phyloP scores from a whole-genome alignment of 1,140 invertebrate species.

The Panulirus ornatus region DNA sequence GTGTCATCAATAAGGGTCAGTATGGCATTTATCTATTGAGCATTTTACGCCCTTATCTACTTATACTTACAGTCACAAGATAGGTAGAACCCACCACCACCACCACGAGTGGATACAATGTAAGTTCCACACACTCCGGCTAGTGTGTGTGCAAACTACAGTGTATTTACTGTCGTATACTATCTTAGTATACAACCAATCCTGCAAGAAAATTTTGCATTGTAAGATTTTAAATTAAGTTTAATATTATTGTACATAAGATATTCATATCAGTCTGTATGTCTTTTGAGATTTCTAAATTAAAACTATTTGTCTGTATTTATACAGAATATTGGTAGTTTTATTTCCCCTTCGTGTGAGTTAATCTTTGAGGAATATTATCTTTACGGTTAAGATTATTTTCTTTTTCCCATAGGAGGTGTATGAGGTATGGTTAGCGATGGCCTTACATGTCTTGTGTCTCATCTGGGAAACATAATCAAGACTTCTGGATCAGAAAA shows the following conservation, averaged over 20 bases:
- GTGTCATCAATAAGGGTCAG: slow-evolving; percentile 63
- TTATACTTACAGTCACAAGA: slow-evolving; percentile 72
- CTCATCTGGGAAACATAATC: too few relatives aligned
- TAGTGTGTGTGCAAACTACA: neutral
- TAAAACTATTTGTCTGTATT: slow-evolving; percentile 76
- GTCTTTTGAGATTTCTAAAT: slow-evolving; percentile 76
- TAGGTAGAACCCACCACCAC: slow-evolving; percentile 63
- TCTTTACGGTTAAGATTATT: too few relatives aligned
- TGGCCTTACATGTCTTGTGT: too few relatives aligned
- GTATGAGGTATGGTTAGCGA: too few relatives aligned
- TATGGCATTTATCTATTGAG: slow-evolving; percentile 69
- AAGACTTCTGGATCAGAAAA: too few relatives aligned
- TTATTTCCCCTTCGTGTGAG: slow-evolving; percentile 57
- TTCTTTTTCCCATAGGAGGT: too few relatives aligned
- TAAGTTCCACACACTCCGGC: neutral
- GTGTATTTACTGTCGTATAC: slow-evolving; percentile 26
- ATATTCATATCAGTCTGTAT: slow-evolving; percentile 76
- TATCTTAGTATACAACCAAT: slow-evolving; percentile 44
- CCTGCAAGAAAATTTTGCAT: slow-evolving; percentile 70
- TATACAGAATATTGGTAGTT: slow-evolving; percentile 72
- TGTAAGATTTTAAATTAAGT: slow-evolving; percentile 73
- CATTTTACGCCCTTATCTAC: slow-evolving; percentile 66
- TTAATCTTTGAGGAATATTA: too few relatives aligned
- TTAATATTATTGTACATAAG: slow-evolving; percentile 75
- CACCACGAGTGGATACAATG: neutral